Conservation (phyloP, 2,888 invertebrate species). For the Cephus runcator region DNA sequence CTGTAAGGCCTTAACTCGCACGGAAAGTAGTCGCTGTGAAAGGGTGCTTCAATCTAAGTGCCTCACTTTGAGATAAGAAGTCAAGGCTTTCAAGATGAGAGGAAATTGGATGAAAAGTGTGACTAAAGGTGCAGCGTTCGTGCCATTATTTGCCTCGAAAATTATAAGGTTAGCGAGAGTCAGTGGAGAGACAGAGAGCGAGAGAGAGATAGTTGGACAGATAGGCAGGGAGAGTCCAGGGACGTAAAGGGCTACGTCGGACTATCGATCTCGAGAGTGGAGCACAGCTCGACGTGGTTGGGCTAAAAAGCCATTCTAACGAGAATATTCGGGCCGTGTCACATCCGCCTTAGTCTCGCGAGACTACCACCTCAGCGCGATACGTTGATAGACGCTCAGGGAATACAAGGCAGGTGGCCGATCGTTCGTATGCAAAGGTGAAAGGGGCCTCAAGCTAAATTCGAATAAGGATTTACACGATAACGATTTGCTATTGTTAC, state of each 20-base stretch:
- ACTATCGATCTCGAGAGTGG: neutral
- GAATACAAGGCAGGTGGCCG: neutral
- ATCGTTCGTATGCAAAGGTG: neutral
- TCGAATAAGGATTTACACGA: neutral
- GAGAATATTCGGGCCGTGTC: neutral
- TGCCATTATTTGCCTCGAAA: neutral
- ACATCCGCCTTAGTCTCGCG: neutral
- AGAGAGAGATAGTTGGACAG: neutral
- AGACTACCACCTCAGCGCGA: neutral
- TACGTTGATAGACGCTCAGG: neutral
- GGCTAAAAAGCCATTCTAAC: neutral
- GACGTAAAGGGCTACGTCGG: constrained; percentile 12
- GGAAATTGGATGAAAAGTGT: constrained; percentile 39
- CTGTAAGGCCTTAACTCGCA: neutral
- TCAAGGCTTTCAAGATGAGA: constrained; percentile 24
- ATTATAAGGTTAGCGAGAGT: neutral
- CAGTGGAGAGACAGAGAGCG: neutral
- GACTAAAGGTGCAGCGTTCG: constrained; percentile 6
- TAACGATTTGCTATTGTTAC: neutral
- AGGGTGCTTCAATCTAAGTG: constrained; percentile 34
- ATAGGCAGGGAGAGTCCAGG: constrained; percentile 4
- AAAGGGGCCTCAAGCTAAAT: neutral
- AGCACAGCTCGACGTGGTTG: neutral
- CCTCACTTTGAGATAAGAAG: constrained; percentile 16
- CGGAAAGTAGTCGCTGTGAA: constrained; percentile 5